Evolutionary conservation across 1,140 invertebrate genomes (phyloP), one percentile per base, ranked within the genome.

Genomic region (Dendrolimus punctatus): DNA sequence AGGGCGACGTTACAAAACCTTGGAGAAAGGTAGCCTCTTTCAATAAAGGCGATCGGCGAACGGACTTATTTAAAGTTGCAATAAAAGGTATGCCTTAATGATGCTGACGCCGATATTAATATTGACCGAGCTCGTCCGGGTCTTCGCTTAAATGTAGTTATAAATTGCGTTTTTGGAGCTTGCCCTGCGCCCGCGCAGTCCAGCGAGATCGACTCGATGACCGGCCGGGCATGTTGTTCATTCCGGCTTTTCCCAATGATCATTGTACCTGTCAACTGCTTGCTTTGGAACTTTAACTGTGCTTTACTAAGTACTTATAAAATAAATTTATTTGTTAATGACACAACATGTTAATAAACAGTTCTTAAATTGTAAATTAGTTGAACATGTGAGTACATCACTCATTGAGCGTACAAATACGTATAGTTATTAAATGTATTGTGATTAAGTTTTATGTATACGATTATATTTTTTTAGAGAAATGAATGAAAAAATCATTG

Each of bases 81-180:
- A 85, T 84, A 85, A 85, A 84, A 85, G 82, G 82, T 78, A 85
- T 85, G 76, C 78, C 72, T 82, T 85, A 85, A 85, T 85, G 82
- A 85, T 80, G 76, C 66, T 71, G 76, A 76, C 68, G 76, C 66
- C 64, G 65, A 76, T 82, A 82, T 82, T 82, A 83, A 85, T 83
- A 82, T 75, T 72, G 80, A 64, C 58, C 67, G 66, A 73, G 73
- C 69, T 73, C 60, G 80, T 73, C 62, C 50, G 64, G 67, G 69
- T 72, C 73, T 66, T 71, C 72, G 62, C 53, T 68, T 74, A 73
- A 81, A 82, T 82, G 73, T 85, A 81, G 77, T 82, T 85, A 80
- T 82, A 81, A 82, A 85, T 81, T 80, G 73, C 71, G 69, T 78
- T 76, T 80, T 80, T 76, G 71, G 77, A 66, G 69, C 62, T 64